These are phyloP conservation scores for Ochotona curzoniae DNA, from an alignment of 2,113 vertebrate species.

Conservation along the genomic window DNA sequence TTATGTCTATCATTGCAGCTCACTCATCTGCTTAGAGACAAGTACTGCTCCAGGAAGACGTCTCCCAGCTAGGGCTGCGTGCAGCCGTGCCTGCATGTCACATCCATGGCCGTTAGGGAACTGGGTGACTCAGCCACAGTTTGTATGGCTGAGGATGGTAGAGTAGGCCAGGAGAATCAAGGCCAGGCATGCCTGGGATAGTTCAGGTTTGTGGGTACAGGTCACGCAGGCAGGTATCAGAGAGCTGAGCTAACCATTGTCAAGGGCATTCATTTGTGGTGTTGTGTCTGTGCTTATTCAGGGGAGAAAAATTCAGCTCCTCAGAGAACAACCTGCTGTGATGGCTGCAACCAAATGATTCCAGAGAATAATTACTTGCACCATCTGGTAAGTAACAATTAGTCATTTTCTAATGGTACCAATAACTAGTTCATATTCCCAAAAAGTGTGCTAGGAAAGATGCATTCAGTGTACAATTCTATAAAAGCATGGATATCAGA, in stretches of 20 bases:
- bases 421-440: background rate
- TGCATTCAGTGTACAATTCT: background rate
- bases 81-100: background rate
- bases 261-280: constrained; percentile 31
- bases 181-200: background rate
- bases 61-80: background rate
- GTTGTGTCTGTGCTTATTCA: constrained; percentile 58
- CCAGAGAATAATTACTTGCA: constrained; percentile 25
- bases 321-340: background rate
- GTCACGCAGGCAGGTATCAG: background rate
- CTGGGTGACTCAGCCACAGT: no score
- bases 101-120: background rate
- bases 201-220: background rate
- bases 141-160: background rate
- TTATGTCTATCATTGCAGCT: background rate
- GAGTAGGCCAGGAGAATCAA: background rate
- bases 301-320: constrained; percentile 22
- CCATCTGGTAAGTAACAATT: constrained; percentile 68
- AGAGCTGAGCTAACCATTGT: background rate
- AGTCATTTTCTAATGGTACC: background rate
- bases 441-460: background rate
- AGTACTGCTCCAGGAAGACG: background rate
- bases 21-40: background rate
- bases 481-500: background rate
- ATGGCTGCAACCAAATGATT: constrained; percentile 39